Conservation (phyloP, 2,888 invertebrate genomes). For the Diplolepis rosae region DNA sequence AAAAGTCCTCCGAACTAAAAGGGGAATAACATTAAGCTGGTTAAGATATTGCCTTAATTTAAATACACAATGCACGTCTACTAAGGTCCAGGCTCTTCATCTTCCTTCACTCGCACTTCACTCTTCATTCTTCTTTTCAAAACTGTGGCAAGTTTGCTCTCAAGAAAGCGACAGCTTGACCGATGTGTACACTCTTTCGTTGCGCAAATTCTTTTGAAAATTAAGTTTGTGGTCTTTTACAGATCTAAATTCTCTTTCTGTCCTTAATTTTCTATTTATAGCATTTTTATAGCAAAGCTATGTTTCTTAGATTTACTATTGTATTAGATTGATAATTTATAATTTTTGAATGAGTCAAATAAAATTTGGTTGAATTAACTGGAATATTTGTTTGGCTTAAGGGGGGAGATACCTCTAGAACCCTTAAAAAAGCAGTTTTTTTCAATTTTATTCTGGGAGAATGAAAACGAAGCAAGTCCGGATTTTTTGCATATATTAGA, state of each 20-base stretch:
- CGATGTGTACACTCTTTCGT: neutral
- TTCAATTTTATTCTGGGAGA: no score
- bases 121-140: slow-evolving; percentile 25
- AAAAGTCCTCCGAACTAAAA: slow-evolving; percentile 51
- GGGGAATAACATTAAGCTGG: slow-evolving; percentile 56
- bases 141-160: neutral
- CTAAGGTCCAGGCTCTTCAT: neutral
- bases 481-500: no score
- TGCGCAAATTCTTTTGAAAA: neutral
- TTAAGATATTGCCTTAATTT: slow-evolving; percentile 60
- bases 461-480: no score
- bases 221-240: neutral
- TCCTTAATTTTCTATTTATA: neutral
- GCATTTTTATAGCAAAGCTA: neutral
- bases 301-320: no score
- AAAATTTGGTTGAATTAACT: no score
- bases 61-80: slow-evolving; percentile 52
- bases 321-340: no score
- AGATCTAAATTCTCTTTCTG: neutral
- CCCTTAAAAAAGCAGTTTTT: no score
- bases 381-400: no score
- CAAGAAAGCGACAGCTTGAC: slow-evolving; percentile 3
- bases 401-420: no score
- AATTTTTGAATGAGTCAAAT: no score
- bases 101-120: neutral